Conservation (phyloP, 1,140 invertebrate species). For the Atopsyche davidsoni region DNA sequence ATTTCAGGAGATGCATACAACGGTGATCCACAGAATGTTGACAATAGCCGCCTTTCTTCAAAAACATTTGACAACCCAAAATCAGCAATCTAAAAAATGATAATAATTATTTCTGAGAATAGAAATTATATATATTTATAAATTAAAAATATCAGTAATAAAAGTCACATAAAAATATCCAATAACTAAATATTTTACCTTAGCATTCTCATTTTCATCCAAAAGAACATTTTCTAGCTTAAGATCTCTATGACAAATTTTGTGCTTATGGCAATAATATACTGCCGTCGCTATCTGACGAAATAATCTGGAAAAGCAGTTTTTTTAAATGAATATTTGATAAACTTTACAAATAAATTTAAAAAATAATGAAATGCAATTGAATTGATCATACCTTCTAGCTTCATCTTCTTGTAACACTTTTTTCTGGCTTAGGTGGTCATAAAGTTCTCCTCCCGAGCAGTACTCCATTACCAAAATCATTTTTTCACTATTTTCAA, state of each 20-base stretch:
- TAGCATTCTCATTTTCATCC: conserved; percentile 92
- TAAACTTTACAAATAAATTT: neutral
- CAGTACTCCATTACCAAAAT: conserved; percentile 99
- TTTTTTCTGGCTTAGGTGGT: conserved; percentile 92
- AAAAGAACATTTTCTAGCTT: conserved; percentile 98
- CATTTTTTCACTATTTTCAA: conserved; percentile 98
- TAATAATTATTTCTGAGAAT: conserved; percentile 11
- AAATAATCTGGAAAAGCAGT: conserved; percentile 64
- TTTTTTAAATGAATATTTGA: conserved; percentile 4
- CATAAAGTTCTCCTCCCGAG: conserved; percentile 95
- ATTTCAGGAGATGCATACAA: conserved; percentile 98
- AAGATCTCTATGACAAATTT: conserved; percentile 95
- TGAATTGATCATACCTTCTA: conserved; percentile 49
- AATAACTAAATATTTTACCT: conserved; percentile 53
- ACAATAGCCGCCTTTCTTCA: conserved; percentile 78
- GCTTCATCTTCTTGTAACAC: conserved; percentile 89
- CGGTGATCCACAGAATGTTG: conserved; percentile 96
- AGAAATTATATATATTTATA: conserved; percentile 14
- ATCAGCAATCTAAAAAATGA: conserved; percentile 80
- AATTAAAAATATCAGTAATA: conserved; percentile 21
- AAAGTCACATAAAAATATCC: conserved; percentile 9
- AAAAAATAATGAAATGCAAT: neutral
- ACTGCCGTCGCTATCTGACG: conserved; percentile 96
- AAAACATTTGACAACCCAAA: conserved; percentile 99
- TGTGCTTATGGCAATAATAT: conserved; percentile 98